Percentiles rank a stretch among this genome's conserved stretches.
phyloP scores from a whole-genome alignment of 2,113 vertebrate genomes.

The Oncorhynchus nerka region DNA sequence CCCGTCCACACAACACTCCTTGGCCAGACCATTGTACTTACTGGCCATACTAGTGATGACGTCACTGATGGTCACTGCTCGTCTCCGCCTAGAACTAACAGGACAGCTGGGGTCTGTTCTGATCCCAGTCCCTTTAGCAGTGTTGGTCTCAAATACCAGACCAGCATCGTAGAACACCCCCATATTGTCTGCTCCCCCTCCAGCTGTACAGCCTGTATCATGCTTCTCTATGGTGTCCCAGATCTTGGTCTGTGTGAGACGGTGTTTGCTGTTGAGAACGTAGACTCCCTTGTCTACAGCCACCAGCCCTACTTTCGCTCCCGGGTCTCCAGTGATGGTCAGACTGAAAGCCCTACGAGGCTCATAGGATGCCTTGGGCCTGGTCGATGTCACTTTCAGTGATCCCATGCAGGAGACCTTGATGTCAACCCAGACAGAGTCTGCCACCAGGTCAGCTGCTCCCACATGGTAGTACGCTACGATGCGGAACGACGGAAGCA shows the following conservation, averaged over 20 bases:
- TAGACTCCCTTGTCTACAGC: constrained; percentile 79
- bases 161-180: constrained; percentile 76
- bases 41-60: constrained; percentile 57
- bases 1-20: constrained; percentile 81
- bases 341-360: constrained; percentile 52
- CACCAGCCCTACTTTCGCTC: constrained; percentile 71
- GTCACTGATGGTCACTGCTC: constrained; percentile 49
- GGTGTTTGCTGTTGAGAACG: constrained; percentile 73
- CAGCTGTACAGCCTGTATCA: constrained; percentile 77
- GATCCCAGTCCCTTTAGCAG: constrained; percentile 45
- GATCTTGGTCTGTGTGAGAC: constrained; percentile 77
- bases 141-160: constrained; percentile 64
- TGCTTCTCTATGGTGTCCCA: constrained; percentile 75
- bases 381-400: constrained; percentile 51
- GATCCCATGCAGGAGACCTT: constrained; percentile 76
- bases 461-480: constrained; percentile 69
- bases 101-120: constrained; percentile 71
- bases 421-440: constrained; percentile 78
- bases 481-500: constrained; percentile 76
- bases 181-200: constrained; percentile 71
- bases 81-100: constrained; percentile 24
- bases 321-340: constrained; percentile 71
- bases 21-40: constrained; percentile 21
- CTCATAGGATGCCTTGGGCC: not conserved
- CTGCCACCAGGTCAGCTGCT: constrained; percentile 72